Evolutionary conservation across 2,797 vertebrate genomes (phyloP), one percentile per base, ranked within the genome.

Genomic region (Clarias platycephalus): DNA sequence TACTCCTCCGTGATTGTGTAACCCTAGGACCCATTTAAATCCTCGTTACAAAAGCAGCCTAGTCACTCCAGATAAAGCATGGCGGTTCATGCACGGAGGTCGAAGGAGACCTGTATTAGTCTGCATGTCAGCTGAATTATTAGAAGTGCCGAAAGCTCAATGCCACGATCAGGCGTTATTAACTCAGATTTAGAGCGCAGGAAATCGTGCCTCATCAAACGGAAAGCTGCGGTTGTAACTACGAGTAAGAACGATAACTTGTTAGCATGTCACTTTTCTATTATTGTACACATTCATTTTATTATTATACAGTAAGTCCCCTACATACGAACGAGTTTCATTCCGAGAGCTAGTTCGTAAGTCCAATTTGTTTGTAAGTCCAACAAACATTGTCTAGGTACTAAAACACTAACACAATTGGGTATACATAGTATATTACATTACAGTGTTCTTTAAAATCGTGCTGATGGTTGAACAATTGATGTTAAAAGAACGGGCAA

Each of bases 1-100:
- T 82, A 89, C 89, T 87, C 84, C 67, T 92, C 93, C 94, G 91
- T 94, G 94, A 92, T 89, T 87, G 91, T 88, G 83, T 90, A 63
- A 63, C 76, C 89, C 85, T 79, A 53, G 24, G 87, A 90, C 86
- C 80, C 81, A 75, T 87, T 90, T 90, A 88, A 87, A 86, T 72
- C 87, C 86, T 93, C 89, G 90, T 92, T 92, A 93, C 74, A 57
- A 67, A 44, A 81, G 77, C 77, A 18, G 72, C 60, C 75, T 60
- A 55, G 76, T 82, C 55, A 68, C 75, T 78, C 57, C 44, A 26
- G 44, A 84, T 81, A 63, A 74, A 57, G 58, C 28, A 74, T 57
- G 62, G 85, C 81, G 1, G 75, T 16, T 85, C 82, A 91, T 53
- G 49, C 49, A 90, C 66, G 10, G 90, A 26, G 84, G 1, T 24